Evolutionary conservation across 2,797 vertebrate genomes (phyloP).

Genomic region (Lithobates sylvaticus): DNA sequence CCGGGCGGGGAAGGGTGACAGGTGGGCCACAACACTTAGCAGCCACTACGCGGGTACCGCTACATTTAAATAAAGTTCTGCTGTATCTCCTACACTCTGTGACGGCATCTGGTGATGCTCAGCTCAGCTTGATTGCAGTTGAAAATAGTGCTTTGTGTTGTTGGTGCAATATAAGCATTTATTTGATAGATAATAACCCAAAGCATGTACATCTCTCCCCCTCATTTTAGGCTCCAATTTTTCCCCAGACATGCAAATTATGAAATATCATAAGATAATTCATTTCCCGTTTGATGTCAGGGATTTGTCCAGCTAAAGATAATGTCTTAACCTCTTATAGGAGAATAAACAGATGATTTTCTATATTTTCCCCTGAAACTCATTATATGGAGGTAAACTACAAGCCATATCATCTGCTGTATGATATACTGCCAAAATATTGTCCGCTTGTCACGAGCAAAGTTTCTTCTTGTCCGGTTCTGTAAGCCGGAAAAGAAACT

Average conservation of each 20-base stretch:
- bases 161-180: neutral
- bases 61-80: neutral
- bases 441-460: neutral
- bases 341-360: constrained; percentile 43
- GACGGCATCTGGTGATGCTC: neutral
- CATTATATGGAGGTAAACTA: constrained; percentile 4
- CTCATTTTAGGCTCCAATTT: neutral
- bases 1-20: too few relatives aligned
- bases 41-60: too few relatives aligned
- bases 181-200: neutral
- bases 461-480: constrained; percentile 38
- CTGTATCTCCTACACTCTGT: neutral
- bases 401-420: neutral
- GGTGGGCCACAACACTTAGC: too few relatives aligned
- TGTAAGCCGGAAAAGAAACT: neutral
- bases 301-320: constrained; percentile 13
- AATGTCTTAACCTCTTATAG: constrained; percentile 12
- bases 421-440: constrained; percentile 25
- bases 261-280: constrained; percentile 6
- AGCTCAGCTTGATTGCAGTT: neutral
- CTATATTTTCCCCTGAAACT: constrained; percentile 4
- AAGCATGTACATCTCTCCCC: neutral
- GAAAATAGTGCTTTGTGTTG: neutral
- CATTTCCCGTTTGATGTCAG: constrained; percentile 19
- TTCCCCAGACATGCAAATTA: constrained; percentile 23